Evolutionary conservation across 2,888 invertebrate genomes (phyloP), one percentile per base, ranked within the genome.

Genomic region (Uloborus plumipes): DNA sequence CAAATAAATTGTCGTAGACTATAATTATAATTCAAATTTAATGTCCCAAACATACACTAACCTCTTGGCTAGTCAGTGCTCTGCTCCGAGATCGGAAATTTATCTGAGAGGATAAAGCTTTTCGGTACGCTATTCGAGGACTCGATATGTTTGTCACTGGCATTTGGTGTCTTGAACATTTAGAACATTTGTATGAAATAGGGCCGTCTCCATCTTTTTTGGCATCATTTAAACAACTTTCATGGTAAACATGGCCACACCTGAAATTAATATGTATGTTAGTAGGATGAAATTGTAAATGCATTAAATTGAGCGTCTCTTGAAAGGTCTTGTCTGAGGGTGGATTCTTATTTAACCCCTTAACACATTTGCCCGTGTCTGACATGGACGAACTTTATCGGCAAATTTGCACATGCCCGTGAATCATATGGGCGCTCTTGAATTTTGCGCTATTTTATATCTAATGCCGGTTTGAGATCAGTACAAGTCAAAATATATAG

Each of bases 221-320:
- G 1, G 15, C 59, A 20, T 58, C 65, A 20, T 51, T 47, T 22
- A 76, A 20, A 66, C 85, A 85, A 20, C 59, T 75, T n/a, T 58
- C n/a, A 72, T 85, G 85, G 61, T 82, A 84, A 6, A 77, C 70
- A 78, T 85, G 85, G n/a, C 75, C 74, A 66, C 85, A 85, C 31
- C 76, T 83, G 39, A 20, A 53, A 26, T 31, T 2, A 51, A 50
- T 9, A 16, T 47, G 50, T 51, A 20, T 16, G n/a, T 15, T 47
- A 14, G 26, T 47, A 13, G 13, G 16, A 69, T 15, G 2, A 39
- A 72, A 51, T 49, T 9, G n/a, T 18, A 70, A 58, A 50, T 20
- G 22, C 22, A n/a, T 50, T 50, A 22, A 4, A 4, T 31, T 31
- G 31, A n/a, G n/a, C n/a, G n/a, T n/a, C n/a, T n/a, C n/a, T n/a